phyloP scores from a whole-genome alignment of 2,797 vertebrate genomes.

The Melanotaenia parkinsoni region DNA sequence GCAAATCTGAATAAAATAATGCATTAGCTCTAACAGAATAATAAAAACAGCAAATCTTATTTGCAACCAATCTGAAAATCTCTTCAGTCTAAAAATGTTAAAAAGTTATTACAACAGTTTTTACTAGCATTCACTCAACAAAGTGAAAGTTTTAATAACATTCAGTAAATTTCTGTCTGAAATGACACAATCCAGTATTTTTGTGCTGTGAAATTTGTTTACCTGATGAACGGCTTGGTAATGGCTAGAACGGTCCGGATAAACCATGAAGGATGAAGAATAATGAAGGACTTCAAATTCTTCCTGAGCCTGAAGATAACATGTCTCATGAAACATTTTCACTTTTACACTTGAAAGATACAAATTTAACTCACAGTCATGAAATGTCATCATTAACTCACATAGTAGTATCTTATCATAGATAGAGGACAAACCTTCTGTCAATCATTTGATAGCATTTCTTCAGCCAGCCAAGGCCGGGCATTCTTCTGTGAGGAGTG shows the following conservation, averaged over 20 bases:
- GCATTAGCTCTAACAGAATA: not conserved
- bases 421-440: slow-evolving; percentile 79
- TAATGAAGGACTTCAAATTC: slow-evolving; percentile 98
- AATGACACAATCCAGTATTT: not conserved
- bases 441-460: slow-evolving; percentile 99
- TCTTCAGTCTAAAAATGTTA: not conserved
- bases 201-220: slow-evolving; percentile 33
- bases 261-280: slow-evolving; percentile 97
- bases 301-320: slow-evolving; percentile 82
- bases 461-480: slow-evolving; percentile 96
- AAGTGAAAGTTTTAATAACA: not conserved
- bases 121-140: not conserved
- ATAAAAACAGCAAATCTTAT: not conserved
- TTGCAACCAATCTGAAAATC: not conserved
- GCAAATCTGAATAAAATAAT: not conserved
- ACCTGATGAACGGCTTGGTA: slow-evolving; percentile 98
- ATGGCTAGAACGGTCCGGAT: slow-evolving; percentile 94
- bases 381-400: not conserved
- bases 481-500: slow-evolving; percentile 96
- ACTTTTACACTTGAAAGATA: not conserved
- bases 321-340: not conserved
- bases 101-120: not conserved
- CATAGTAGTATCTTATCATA: not conserved
- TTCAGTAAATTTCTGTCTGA: not conserved
- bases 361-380: not conserved